Percentiles rank a stretch among this genome's conserved stretches.
These are phyloP conservation scores for Poicephalus gulielmi DNA, from an alignment of 2,113 vertebrate species.

Conservation along the genomic window DNA sequence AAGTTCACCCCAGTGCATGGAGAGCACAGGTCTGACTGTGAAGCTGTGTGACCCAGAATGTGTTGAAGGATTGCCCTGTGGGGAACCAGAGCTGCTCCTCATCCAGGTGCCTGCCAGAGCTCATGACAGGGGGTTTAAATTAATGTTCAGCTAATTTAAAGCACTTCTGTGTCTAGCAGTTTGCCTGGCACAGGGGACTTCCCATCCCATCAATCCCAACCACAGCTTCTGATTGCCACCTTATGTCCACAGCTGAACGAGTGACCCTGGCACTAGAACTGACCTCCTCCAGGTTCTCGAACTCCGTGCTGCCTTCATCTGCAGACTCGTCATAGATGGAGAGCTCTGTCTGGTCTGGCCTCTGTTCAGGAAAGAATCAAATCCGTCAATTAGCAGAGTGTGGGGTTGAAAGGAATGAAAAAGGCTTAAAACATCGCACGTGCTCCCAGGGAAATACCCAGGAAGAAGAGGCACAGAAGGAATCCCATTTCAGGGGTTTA, in stretches of 20 bases:
- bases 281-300: slow-evolving; percentile 81
- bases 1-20: neutral
- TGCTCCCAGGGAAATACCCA: neutral
- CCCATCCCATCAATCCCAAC: neutral
- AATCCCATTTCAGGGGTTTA: neutral
- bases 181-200: neutral
- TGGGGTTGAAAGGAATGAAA: neutral
- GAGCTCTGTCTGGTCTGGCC: slow-evolving; percentile 60
- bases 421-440: accelerated
- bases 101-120: neutral
- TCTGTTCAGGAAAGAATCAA: slow-evolving; percentile 14
- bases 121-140: neutral
- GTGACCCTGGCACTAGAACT: neutral
- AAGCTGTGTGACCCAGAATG: neutral
- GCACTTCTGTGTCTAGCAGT: neutral
- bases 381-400: neutral
- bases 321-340: slow-evolving; percentile 64
- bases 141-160: neutral
- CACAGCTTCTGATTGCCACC: neutral
- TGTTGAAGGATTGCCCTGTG: neutral
- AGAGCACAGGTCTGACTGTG: neutral
- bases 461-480: neutral
- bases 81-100: neutral
- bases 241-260: neutral
- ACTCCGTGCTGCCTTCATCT: slow-evolving; percentile 67